phyloP scores from a whole-genome alignment of 2,888 invertebrate species.

The Drosophila tanythrix region DNA sequence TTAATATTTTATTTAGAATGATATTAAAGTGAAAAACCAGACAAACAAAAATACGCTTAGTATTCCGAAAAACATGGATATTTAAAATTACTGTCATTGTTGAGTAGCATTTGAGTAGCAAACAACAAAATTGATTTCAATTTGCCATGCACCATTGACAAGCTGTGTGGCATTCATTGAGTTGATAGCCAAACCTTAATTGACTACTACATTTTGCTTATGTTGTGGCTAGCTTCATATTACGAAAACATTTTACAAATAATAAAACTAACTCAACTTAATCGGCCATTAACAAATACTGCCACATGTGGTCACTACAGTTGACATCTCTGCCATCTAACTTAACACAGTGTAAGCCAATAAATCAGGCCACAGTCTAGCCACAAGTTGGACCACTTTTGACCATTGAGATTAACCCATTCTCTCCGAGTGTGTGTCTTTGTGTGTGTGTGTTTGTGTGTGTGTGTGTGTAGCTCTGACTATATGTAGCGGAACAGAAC shows the following conservation, averaged over 20 bases:
- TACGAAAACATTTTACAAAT: background rate
- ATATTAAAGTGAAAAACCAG: too few relatives aligned
- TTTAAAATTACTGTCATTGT: background rate
- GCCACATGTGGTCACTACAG: constrained; percentile 23
- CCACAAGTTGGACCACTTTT: constrained; percentile 31
- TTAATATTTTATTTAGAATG: background rate
- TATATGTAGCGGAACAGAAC: constrained; percentile 5
- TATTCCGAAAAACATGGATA: too few relatives aligned
- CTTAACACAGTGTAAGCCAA: constrained; percentile 20
- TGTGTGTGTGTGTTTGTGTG: background rate
- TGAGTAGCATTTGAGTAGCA: background rate
- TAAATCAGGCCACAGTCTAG: constrained; percentile 48
- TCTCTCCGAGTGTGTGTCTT: background rate
- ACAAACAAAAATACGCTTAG: too few relatives aligned
- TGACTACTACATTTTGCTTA: background rate
- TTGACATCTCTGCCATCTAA: constrained; percentile 32
- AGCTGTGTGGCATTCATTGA: background rate
- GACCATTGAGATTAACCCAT: constrained; percentile 28
- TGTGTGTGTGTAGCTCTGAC: background rate
- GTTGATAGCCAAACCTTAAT: background rate
- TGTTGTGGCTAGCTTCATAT: background rate
- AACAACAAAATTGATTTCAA: background rate
- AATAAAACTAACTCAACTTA: constrained; percentile 8
- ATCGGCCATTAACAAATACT: constrained; percentile 37
- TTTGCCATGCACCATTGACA: background rate